Evolutionary conservation across 2,113 vertebrate genomes (phyloP), one percentile per base, ranked within the genome.

Genomic region (Neofelis nebulosa): DNA sequence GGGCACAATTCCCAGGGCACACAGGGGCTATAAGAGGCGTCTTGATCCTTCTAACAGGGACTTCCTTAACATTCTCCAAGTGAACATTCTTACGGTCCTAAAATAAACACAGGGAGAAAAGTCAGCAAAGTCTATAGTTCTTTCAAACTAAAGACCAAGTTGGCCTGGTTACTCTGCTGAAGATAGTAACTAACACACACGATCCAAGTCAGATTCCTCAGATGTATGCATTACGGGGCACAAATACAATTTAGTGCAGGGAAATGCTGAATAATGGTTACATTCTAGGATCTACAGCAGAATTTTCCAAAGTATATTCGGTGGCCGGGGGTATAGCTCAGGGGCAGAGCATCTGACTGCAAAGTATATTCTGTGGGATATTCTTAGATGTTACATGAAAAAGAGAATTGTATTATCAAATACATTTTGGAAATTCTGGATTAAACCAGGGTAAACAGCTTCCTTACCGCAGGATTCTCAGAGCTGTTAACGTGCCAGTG

Each of bases 11-110:
- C 88, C 88, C 50, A 71, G 45, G 38, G 61, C 8, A 41, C 85
- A 10, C 19, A 15, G 9, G 33, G 12, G 71, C 63, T 29, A 0
- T 66, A 29, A 4, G 3, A 4, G 41, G 11, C 7, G 0, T 41
- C 80, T 69, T 61, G 65, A 55, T 48, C 45, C 69, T 94, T 52
- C 69, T 15, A 33, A 50, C 36, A 29, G 63, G n/a, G 33, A 50
- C 16, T 82, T 69, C 27, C 15, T 3, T 4, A 11, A 29, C 25
- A 36, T 10, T 89, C 71, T 91, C 63, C 80, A 45, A 6, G 29
- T 11, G 48, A 80, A 55, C 27, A 31, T 21, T 83, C 16, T 55
- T 31, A 33, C 0, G 23, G 66, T 15, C 38, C 86, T 1, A 4
- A 65, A 50, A 50, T 16, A 57, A 65, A 78, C 15, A 13, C 48